A percentile compares a stretch with the other conserved stretches of the same genome.
phyloP scores from a whole-genome alignment of 2,888 invertebrate genomes.

The Eustalomyia histrio region DNA sequence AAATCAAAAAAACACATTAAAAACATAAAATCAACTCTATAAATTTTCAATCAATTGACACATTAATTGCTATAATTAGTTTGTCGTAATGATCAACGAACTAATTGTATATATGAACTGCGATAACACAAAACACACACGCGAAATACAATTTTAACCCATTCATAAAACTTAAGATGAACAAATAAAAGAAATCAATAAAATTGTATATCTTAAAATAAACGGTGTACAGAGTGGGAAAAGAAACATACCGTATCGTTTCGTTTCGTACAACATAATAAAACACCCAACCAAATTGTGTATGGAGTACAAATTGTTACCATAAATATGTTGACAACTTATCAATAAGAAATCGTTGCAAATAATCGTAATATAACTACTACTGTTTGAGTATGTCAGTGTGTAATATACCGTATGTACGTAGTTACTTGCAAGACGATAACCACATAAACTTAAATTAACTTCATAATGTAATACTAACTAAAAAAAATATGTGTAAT shows the following conservation, averaged over 20 bases:
- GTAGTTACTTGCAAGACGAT: slow-evolving; percentile 25
- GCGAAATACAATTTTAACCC: slow-evolving; percentile 11
- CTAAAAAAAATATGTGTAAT: not conserved
- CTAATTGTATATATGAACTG: slow-evolving; percentile 9
- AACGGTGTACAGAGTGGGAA: slow-evolving; percentile 27
- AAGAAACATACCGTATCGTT: slow-evolving; percentile 22
- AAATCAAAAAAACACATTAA: slow-evolving; percentile 1
- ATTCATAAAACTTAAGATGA: slow-evolving; percentile 47
- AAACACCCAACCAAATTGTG: slow-evolving; percentile 27
- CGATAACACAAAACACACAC: not conserved
- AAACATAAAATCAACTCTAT: slow-evolving; percentile 58
- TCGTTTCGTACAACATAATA: not conserved
- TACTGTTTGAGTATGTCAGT: slow-evolving; percentile 47
- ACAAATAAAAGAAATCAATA: slow-evolving; percentile 48
- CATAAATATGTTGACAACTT: slow-evolving; percentile 64
- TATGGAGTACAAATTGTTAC: slow-evolving; percentile 55
- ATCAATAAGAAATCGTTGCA: slow-evolving; percentile 64
- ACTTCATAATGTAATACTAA: slow-evolving; percentile 34
- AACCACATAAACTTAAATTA: slow-evolving; percentile 49
- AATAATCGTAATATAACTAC: slow-evolving; percentile 59
- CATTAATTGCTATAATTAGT: slow-evolving; percentile 66
- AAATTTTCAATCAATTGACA: slow-evolving; percentile 65
- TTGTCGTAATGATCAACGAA: slow-evolving; percentile 10
- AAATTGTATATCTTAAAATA: slow-evolving; percentile 41
- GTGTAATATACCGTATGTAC: too few relatives aligned